These are phyloP conservation scores for Planiliza haematocheilus DNA, from an alignment of 2,113 vertebrate genomes.

Conservation along the genomic window DNA sequence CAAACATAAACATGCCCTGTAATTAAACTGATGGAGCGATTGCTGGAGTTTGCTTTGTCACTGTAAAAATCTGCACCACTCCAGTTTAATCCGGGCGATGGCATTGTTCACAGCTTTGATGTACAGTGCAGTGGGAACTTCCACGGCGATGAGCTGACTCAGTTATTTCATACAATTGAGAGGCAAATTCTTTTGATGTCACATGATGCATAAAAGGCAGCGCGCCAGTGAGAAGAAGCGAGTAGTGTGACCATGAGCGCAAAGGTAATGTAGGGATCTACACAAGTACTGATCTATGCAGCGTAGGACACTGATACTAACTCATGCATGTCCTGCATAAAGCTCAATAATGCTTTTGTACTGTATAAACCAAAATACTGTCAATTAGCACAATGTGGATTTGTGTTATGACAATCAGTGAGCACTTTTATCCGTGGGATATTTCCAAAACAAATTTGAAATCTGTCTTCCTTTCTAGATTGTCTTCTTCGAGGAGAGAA, in stretches of 20 bases:
- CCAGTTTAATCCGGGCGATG: conserved; percentile 22
- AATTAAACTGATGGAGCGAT: conserved; percentile 9
- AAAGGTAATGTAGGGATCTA: conserved; percentile 48
- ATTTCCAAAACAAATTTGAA: no score
- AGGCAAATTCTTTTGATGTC: conserved; percentile 63
- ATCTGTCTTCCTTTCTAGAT: conserved; percentile 54
- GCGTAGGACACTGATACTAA: background rate
- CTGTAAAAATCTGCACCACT: conserved; percentile 10
- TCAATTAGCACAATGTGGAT: background rate
- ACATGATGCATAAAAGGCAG: conserved; percentile 72
- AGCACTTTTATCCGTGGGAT: no score
- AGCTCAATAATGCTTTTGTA: background rate
- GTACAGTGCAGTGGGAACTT: conserved; percentile 39
- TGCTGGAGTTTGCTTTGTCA: conserved; percentile 26
- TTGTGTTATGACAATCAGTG: background rate
- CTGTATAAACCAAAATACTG: background rate
- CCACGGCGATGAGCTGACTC: conserved; percentile 61
- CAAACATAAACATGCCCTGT: background rate
- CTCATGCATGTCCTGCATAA: background rate
- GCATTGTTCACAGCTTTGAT: conserved; percentile 37
- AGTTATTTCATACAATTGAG: conserved; percentile 56
- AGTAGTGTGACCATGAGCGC: conserved; percentile 61
- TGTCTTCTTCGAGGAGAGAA: conserved; percentile 76
- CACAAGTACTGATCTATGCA: background rate
- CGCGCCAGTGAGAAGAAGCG: conserved; percentile 44